phyloP scores from a whole-genome alignment of 2,797 vertebrate species.

The Propithecus perrieri region DNA sequence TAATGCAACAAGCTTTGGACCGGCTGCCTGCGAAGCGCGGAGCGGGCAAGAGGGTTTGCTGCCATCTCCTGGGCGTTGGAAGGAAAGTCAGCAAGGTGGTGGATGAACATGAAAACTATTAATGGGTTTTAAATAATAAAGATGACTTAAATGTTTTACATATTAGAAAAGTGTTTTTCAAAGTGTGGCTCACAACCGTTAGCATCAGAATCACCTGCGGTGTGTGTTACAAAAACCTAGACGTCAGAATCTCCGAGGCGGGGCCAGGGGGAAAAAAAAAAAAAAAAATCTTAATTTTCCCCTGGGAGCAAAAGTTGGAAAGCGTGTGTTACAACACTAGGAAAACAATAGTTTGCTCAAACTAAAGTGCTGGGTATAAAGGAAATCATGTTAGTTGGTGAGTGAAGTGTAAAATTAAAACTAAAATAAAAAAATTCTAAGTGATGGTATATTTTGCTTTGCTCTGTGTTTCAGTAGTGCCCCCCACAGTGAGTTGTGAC shows the following conservation, averaged over 20 bases:
- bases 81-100: too few species aligned
- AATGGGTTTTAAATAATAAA: not conserved
- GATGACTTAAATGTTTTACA: not conserved
- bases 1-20: not conserved
- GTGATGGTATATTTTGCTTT: not conserved
- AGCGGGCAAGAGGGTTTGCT: constrained; percentile 68
- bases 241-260: not conserved
- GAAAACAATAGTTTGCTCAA: not conserved
- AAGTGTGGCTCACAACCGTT: not conserved
- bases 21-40: not conserved
- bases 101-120: not conserved
- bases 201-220: not conserved
- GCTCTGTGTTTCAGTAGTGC: not conserved
- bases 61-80: constrained; percentile 80
- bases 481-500: not conserved
- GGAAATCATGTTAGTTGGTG: not conserved
- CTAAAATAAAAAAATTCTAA: not conserved
- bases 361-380: not conserved
- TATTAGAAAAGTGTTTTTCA: not conserved
- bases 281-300: not conserved
- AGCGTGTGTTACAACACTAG: not conserved
- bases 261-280: too few species aligned
- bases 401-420: not conserved
- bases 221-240: not conserved
- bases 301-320: not conserved